Percentiles rank a stretch among this genome's conserved stretches.
phyloP scores from a whole-genome alignment of 1,140 invertebrate species.

The Nasonia vitripennis region DNA sequence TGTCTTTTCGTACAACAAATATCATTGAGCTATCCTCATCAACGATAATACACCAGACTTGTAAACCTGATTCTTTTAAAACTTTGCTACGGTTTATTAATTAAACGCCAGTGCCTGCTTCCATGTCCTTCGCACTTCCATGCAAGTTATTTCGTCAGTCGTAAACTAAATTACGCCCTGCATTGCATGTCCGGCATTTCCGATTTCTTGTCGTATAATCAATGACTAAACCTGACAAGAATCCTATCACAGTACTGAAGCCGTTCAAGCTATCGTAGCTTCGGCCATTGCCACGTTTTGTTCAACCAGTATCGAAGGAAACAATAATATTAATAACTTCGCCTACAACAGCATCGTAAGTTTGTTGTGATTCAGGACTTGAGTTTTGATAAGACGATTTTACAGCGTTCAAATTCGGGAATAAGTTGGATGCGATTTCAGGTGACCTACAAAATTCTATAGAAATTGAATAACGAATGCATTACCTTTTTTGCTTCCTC shows the following conservation, averaged over 20 bases:
- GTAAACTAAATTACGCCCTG: conserved; percentile 33
- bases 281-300: conserved; percentile 45
- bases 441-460: background rate
- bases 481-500: too few relatives aligned
- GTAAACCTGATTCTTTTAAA: conserved; percentile 49
- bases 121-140: conserved; percentile 33
- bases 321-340: conserved; percentile 51
- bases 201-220: conserved; percentile 53
- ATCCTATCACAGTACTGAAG: conserved; percentile 4
- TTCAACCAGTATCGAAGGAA: conserved; percentile 50
- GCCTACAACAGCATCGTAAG: conserved; percentile 38
- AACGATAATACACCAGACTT: conserved; percentile 48
- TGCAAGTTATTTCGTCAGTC: conserved; percentile 50
- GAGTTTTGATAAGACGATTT: conserved; percentile 32
- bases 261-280: conserved; percentile 54
- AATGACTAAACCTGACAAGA: conserved; percentile 49
- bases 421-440: conserved; percentile 37
- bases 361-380: conserved; percentile 40
- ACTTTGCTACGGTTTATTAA: conserved; percentile 52
- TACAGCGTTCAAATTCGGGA: conserved; percentile 31
- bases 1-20: conserved; percentile 46
- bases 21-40: conserved; percentile 56
- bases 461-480: too few relatives aligned
- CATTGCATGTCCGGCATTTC: background rate
- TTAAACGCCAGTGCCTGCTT: conserved; percentile 52